phyloP scores from a whole-genome alignment of 2,888 invertebrate species.

The Amblyteles armatorius region DNA sequence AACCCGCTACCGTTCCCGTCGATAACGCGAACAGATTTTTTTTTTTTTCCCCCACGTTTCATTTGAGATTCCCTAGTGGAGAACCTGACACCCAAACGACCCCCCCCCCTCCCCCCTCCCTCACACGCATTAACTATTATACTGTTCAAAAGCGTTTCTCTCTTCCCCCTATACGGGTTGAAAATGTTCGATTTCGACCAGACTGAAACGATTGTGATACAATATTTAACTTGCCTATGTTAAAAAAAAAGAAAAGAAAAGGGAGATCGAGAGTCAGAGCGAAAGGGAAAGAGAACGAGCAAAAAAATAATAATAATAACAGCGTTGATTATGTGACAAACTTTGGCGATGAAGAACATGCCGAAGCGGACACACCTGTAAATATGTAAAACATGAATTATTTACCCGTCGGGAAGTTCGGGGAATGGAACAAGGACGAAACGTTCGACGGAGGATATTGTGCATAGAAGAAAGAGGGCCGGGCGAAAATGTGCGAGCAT shows the following conservation, averaged over 20 bases:
- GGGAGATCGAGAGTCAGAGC: slow-evolving; percentile 54
- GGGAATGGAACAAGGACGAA: slow-evolving; percentile 19
- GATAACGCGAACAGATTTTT: slow-evolving; percentile 10
- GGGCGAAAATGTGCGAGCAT: slow-evolving; percentile 51
- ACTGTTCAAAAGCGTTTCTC: slow-evolving; percentile 75
- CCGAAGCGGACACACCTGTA: slow-evolving; percentile 78
- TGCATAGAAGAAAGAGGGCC: slow-evolving; percentile 41
- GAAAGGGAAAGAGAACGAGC: slow-evolving; percentile 31
- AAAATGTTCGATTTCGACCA: slow-evolving; percentile 84
- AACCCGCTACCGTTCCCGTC: slow-evolving; percentile 1
- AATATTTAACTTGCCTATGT: slow-evolving; percentile 85
- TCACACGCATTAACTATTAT: slow-evolving; percentile 53
- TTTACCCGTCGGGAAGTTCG: slow-evolving; percentile 63
- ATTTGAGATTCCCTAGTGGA: slow-evolving; percentile 42
- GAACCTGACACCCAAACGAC: slow-evolving; percentile 2
- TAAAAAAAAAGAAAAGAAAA: slow-evolving; percentile 70
- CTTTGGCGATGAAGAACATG: slow-evolving; percentile 72
- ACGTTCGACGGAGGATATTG: slow-evolving; percentile 38
- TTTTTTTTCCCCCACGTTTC: slow-evolving; percentile 54
- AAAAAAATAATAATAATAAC: slow-evolving; percentile 38
- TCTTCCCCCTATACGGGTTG: slow-evolving; percentile 79
- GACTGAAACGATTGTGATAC: slow-evolving; percentile 85
- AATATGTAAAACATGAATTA: slow-evolving; percentile 79
- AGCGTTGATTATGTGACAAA: slow-evolving; percentile 55
- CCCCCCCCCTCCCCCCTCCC: not conserved